phyloP scores from a whole-genome alignment of 64 coral and sea anemone genomes.

The Dendronephthya gigantea region DNA sequence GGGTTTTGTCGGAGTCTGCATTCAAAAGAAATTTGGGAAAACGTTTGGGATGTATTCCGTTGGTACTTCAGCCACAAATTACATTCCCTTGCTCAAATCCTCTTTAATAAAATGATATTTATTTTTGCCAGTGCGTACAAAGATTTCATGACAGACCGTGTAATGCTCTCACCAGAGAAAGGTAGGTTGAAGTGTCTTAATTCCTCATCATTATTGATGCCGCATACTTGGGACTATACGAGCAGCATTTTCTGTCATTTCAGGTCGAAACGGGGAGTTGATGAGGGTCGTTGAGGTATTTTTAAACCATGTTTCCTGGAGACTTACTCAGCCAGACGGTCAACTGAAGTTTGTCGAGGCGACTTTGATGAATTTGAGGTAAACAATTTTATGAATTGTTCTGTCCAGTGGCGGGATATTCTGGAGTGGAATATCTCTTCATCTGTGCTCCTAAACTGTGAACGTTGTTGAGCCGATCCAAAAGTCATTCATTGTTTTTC shows the following conservation, averaged over 20 bases:
- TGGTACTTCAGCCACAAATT: not conserved
- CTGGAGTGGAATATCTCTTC: too few relatives aligned
- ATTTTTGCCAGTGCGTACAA: not conserved
- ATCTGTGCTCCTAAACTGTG: not conserved
- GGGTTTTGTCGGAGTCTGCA: too few relatives aligned
- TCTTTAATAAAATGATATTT: too few relatives aligned
- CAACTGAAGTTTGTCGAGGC: slow-evolving; percentile 82
- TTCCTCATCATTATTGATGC: not conserved
- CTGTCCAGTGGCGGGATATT: too few relatives aligned
- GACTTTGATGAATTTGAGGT: slow-evolving; percentile 86
- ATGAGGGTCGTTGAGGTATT: slow-evolving; percentile 83
- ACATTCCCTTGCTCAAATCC: too few relatives aligned
- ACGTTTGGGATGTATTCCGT: not conserved
- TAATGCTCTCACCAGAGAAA: slow-evolving; percentile 2
- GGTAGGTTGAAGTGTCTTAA: not conserved
- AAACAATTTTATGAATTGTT: too few relatives aligned
- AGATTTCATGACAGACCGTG: not conserved
- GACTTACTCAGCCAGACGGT: slow-evolving; percentile 77
- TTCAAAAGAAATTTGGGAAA: too few relatives aligned
- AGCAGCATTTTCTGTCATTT: not conserved
- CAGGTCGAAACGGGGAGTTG: slow-evolving; percentile 59
- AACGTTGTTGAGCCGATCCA: not conserved
- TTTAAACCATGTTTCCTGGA: slow-evolving; percentile 86
- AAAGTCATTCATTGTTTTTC: not conserved
- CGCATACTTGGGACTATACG: too few relatives aligned